Conservation (phyloP, 1,140 invertebrate genomes). For the Aphaenogaster ashmeadi region DNA sequence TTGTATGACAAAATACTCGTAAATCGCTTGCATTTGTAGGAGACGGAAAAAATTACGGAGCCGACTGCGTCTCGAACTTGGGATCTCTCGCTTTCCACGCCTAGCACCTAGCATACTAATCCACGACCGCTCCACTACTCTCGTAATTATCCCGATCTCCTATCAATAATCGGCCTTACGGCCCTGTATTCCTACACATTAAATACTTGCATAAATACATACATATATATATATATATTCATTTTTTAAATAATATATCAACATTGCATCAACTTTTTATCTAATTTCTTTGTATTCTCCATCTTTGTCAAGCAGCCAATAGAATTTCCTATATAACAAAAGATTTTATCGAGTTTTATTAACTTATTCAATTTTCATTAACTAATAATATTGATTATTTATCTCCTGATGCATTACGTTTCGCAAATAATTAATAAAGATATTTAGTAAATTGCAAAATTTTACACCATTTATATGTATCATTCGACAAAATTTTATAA, state of each 20-base stretch:
- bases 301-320: neutral
- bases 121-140: too few relatives aligned
- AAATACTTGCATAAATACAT: too few relatives aligned
- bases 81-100: too few relatives aligned
- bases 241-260: neutral
- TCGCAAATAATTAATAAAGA: neutral
- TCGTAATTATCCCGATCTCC: too few relatives aligned
- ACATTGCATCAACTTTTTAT: neutral
- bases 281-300: neutral
- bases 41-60: too few relatives aligned
- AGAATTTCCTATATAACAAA: neutral
- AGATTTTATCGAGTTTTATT: neutral
- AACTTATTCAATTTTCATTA: neutral
- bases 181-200: too few relatives aligned
- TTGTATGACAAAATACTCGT: neutral
- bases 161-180: too few relatives aligned
- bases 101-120: too few relatives aligned
- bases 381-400: neutral
- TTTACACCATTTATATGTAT: constrained; percentile 6
- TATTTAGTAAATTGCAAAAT: neutral
- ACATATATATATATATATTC: too few relatives aligned
- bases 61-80: too few relatives aligned
- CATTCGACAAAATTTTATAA: constrained; percentile 24
- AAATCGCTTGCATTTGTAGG: neutral
- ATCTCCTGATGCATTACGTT: neutral